Conservation (phyloP, 2,888 invertebrate genomes). For the Carabus problematicus region DNA sequence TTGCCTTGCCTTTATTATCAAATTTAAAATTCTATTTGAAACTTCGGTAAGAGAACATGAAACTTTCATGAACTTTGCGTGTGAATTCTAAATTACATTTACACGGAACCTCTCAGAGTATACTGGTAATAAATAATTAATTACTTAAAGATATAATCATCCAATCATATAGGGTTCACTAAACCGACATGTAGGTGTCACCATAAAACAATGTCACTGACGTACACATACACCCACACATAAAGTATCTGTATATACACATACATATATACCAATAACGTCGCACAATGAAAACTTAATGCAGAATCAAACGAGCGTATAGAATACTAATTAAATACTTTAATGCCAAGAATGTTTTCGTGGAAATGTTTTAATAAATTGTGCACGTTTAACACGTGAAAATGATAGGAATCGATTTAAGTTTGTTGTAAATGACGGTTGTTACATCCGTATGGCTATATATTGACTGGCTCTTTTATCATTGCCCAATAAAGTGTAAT, state of each 20-base stretch:
- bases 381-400: constrained; percentile 19
- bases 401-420: constrained; percentile 21
- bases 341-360: constrained; percentile 20
- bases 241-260: constrained; percentile 11
- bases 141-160: constrained; percentile 24
- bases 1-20: too few species aligned
- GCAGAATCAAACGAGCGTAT: constrained; percentile 13
- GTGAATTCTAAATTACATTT: too few species aligned
- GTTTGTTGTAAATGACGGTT: constrained; percentile 3
- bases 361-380: constrained; percentile 26
- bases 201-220: constrained; percentile 12
- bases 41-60: too few species aligned
- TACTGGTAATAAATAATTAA: constrained; percentile 16
- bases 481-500: too few species aligned
- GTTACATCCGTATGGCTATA: background rate
- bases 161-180: constrained; percentile 14
- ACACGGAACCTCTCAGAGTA: too few species aligned
- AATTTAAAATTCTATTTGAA: too few species aligned
- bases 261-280: constrained; percentile 12
- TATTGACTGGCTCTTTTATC: background rate
- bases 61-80: too few species aligned
- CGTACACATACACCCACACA: constrained; percentile 12
- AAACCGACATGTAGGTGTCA: constrained; percentile 8
- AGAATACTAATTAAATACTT: constrained; percentile 23
- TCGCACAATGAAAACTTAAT: constrained; percentile 10